Conservation (phyloP, 2,888 invertebrate species). For the Eupithecia tripunctaria region DNA sequence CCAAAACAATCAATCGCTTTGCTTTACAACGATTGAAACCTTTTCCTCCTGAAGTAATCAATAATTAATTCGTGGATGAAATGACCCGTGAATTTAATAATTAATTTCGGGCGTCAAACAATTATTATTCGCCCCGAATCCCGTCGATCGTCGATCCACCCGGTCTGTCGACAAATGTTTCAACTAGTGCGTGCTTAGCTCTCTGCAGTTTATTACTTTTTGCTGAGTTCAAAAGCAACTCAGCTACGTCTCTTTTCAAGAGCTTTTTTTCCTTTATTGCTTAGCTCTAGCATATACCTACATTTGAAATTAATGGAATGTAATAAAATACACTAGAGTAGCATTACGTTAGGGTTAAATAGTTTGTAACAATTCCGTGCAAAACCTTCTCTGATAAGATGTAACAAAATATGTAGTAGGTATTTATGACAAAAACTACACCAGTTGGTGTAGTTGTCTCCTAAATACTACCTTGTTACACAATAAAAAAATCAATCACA, state of each 20-base stretch:
- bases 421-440: too few relatives aligned
- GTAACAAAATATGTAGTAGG: too few relatives aligned
- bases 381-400: too few relatives aligned
- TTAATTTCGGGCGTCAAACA: background rate
- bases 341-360: too few relatives aligned
- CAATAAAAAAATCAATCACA: too few relatives aligned
- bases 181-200: background rate
- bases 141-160: background rate
- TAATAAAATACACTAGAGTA: too few relatives aligned
- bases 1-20: conserved; percentile 1
- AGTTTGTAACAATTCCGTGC: too few relatives aligned
- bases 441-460: too few relatives aligned
- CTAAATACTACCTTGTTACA: too few relatives aligned
- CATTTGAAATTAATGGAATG: too few relatives aligned
- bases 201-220: conserved; percentile 5
- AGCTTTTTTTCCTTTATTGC: too few relatives aligned
- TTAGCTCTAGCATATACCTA: too few relatives aligned
- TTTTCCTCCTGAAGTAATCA: background rate
- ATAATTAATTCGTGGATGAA: background rate
- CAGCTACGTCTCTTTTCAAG: background rate
- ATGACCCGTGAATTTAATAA: background rate
- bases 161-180: background rate
- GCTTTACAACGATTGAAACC: background rate
- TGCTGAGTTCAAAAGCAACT: background rate
- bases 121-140: background rate